Base-by-base conservation (phyloP, 2,797 vertebrate species). In the Neostethus bicornis region DNA sequence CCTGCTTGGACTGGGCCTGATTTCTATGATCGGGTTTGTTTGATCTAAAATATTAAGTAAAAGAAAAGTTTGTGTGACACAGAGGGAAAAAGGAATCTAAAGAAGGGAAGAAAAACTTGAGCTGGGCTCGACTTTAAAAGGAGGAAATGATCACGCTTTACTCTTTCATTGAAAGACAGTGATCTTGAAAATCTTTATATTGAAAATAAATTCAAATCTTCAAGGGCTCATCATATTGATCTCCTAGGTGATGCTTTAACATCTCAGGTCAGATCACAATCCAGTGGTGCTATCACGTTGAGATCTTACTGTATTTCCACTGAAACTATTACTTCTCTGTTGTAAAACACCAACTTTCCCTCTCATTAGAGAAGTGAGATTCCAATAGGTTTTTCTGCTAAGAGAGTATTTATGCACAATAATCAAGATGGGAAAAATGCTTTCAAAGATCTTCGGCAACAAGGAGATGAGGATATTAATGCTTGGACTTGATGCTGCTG, bases 401-500 rank as follows among this genome's bases (percentile, higher is more conserved):
- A 76, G 28, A 31, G 80, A 80, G 79, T 88, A 86, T 91, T 90
- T 92, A 93, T 93, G 92, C 84, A 79, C 84, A 85, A 52, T 61
- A 85, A 79, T 81, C 86, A 93, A 84, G 78, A 98, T 99, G 97
- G 97, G 96, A 88, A 98, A 98, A 89, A 91, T 97, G 91, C 91
- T 98, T 44, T 98, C 97, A 65, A 99, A 98, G 91, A 96, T 98
- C 87, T 98, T 99, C 81, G 96, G 96, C 82, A 99, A 97, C 94
- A 99, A 98, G 91, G 97, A 99, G 87, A 98, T 99, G 97, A 94
- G 97, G 89, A 98, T 99, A 93, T 84, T 99, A 91, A 98, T 98
- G 97, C 91, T 98, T 83, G 97, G 97, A 87, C 92, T 98, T 89
- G 97, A 99, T 72, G 96, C 97, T 2, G 96, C 96, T 1, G 96